Conservation (phyloP, 2,888 invertebrate genomes). For the Orchestes rusci region DNA sequence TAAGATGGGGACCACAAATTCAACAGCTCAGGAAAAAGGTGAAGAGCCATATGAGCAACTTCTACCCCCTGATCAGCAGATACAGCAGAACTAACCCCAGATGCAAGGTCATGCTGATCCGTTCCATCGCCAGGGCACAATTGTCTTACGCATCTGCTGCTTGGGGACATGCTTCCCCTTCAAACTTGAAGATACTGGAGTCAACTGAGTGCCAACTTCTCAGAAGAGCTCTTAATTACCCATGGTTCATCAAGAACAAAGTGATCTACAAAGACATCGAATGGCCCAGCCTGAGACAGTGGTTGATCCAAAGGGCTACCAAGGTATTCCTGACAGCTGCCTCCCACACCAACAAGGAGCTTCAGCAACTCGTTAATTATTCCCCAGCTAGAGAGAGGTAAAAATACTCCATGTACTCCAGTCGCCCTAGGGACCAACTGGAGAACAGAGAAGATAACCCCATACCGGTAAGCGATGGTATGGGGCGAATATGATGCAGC, state of each 20-base stretch:
- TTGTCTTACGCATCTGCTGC: neutral
- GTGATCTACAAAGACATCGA: neutral
- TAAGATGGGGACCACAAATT: neutral
- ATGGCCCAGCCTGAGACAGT: neutral
- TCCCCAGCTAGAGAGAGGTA: too few relatives aligned
- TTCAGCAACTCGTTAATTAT: too few relatives aligned
- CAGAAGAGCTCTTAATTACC: neutral
- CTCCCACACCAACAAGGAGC: too few relatives aligned
- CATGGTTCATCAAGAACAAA: neutral
- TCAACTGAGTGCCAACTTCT: neutral
- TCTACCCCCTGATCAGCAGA: neutral
- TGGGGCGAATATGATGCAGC: too few relatives aligned
- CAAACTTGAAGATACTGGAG: neutral
- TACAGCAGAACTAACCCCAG: neutral
- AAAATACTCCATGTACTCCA: too few relatives aligned
- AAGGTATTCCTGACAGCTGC: too few relatives aligned
- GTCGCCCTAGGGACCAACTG: too few relatives aligned
- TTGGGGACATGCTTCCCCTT: neutral
- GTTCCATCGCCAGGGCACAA: slow-evolving; percentile 1
- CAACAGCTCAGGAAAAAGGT: neutral
- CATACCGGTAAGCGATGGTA: too few relatives aligned
- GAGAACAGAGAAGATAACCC: too few relatives aligned
- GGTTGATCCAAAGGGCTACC: neutral
- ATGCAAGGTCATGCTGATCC: neutral
- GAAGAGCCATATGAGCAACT: neutral